Evolutionary conservation across 2,797 vertebrate species (phyloP).

Genomic region (Phoxinus dragarum): DNA sequence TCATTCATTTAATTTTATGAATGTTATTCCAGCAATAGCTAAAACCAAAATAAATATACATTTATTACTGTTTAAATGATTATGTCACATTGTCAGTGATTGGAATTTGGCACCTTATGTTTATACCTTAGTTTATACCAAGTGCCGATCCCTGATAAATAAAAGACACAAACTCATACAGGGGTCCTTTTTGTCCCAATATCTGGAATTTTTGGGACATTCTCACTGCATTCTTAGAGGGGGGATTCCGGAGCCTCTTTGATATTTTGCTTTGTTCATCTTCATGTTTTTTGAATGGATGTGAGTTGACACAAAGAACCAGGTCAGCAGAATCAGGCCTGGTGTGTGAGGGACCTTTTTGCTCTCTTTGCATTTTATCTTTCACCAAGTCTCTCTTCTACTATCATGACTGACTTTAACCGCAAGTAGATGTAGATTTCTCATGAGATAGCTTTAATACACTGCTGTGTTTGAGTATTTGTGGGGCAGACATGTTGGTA

Average conservation of each 20-base stretch:
- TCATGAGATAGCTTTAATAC: background rate
- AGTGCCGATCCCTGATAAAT: background rate
- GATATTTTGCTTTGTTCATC: background rate
- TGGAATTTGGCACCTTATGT: too few species aligned
- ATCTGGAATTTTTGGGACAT: background rate
- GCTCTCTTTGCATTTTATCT: background rate
- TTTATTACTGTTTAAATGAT: background rate
- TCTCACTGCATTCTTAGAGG: background rate
- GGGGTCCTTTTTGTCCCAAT: background rate
- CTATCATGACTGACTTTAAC: background rate
- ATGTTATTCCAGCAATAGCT: background rate
- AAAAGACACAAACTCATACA: background rate
- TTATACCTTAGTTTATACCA: too few species aligned
- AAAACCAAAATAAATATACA: background rate
- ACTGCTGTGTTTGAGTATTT: background rate
- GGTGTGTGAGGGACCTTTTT: background rate
- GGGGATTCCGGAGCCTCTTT: background rate
- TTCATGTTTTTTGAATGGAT: background rate
- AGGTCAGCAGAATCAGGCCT: background rate
- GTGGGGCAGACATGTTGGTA: background rate
- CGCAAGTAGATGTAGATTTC: background rate
- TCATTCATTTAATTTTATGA: background rate
- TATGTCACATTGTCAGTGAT: background rate
- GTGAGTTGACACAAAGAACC: background rate
- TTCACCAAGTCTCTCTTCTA: background rate